Conservation (phyloP, 1,140 invertebrate species). For the Cherax destructor region DNA sequence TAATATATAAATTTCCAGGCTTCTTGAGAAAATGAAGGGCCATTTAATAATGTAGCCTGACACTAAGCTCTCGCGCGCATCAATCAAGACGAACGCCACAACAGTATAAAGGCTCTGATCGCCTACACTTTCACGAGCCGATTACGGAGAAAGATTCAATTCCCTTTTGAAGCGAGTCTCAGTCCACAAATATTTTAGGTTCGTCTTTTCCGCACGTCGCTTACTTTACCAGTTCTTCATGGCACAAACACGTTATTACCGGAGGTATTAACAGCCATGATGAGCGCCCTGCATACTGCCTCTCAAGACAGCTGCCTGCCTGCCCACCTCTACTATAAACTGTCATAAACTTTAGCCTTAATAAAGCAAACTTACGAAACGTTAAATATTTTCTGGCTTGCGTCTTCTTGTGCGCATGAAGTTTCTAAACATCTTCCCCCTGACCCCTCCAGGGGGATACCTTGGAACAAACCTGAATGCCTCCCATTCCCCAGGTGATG, state of each 20-base stretch:
- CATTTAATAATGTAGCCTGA: background rate
- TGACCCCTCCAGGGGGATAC: no score
- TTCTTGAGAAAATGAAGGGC: background rate
- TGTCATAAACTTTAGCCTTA: no score
- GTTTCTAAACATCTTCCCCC: no score
- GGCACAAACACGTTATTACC: background rate
- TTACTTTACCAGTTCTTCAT: background rate
- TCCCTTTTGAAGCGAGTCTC: background rate
- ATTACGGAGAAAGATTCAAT: slow-evolving; percentile 12
- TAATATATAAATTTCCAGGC: background rate
- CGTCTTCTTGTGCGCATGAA: no score
- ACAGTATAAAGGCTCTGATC: slow-evolving; percentile 5
- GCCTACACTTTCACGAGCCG: slow-evolving; percentile 10
- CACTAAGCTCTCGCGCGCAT: background rate
- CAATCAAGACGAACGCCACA: background rate
- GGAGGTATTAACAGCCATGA: no score
- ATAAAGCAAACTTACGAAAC: no score
- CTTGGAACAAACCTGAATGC: no score
- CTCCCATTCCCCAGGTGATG: no score
- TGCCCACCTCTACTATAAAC: no score
- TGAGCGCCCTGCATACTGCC: no score
- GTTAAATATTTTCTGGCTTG: no score
- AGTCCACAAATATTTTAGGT: background rate
- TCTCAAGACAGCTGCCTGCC: no score
- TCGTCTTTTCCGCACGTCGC: background rate